Conservation (phyloP, 2,797 vertebrate genomes). For the Cossypha polioptera region DNA sequence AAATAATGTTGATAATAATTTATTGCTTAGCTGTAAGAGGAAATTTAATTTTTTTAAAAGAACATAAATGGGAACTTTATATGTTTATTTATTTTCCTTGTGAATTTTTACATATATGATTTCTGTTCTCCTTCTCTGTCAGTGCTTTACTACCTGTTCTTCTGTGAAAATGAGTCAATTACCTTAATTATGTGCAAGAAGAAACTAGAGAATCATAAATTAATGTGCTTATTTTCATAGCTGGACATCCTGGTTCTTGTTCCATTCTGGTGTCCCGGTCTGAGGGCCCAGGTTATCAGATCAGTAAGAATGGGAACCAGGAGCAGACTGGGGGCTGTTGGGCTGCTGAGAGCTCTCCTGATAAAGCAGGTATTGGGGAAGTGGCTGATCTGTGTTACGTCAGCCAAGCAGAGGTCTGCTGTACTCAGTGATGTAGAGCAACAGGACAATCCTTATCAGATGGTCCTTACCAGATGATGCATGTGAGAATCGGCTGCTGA, state of each 20-base stretch:
- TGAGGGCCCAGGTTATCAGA: background rate
- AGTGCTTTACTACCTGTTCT: background rate
- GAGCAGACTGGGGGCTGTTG: background rate
- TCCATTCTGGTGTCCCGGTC: background rate
- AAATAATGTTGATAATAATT: background rate
- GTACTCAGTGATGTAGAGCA: background rate
- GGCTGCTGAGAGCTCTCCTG: background rate
- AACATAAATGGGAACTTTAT: background rate
- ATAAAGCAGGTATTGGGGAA: background rate
- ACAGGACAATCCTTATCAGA: conserved; percentile 2
- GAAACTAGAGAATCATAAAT: background rate
- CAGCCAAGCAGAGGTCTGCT: too few relatives aligned
- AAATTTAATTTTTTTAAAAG: background rate
- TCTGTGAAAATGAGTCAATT: background rate
- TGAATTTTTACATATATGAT: background rate
- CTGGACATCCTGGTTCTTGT: background rate
- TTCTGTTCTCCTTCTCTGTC: background rate
- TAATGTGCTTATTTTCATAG: background rate
- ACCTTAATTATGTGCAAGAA: background rate
- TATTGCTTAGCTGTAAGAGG: background rate
- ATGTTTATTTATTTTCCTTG: background rate
- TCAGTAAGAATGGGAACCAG: background rate
- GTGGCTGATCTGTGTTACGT: background rate
- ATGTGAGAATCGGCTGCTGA: background rate
- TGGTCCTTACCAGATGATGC: background rate